A percentile compares a stretch with the other conserved stretches of the same genome.
Evolutionary conservation across 37 sponge, comb jelly and placozoan genomes (phyloP).

Genomic region (Halisarca cf. caerulea): DNA sequence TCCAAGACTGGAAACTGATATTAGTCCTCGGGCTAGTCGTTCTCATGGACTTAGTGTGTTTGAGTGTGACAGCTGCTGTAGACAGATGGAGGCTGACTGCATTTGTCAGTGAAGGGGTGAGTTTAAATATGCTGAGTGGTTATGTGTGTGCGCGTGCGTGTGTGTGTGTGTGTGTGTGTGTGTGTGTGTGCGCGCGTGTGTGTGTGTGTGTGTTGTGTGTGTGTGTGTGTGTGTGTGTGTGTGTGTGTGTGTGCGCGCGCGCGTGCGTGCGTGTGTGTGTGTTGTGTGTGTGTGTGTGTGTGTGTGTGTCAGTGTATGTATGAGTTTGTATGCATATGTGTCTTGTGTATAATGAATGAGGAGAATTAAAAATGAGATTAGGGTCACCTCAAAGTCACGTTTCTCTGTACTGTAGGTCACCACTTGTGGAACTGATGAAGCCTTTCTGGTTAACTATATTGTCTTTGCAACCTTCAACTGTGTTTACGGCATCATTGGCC

Average conservation of each 20-base stretch:
- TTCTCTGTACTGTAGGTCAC: no score
- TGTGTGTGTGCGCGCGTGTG: not conserved
- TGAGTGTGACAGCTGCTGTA: not conserved
- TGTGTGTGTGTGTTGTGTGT: no score
- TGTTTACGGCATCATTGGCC: not conserved
- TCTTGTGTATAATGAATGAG: no score
- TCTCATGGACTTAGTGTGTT: not conserved
- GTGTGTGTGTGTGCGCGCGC: not conserved
- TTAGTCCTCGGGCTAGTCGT: not conserved
- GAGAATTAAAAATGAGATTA: no score
- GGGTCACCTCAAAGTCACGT: no score
- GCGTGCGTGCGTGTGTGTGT: no score
- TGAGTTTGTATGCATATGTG: no score
- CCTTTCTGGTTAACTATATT: not conserved
- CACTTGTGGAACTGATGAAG: slow-evolving; percentile 5
- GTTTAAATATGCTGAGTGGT: no score
- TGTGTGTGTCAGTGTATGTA: no score
- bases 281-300: no score
- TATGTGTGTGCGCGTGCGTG: no score
- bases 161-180: not conserved
- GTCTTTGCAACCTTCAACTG: not conserved
- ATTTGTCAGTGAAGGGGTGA: not conserved
- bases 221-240: not conserved
- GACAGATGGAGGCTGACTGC: not conserved
- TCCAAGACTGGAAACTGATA: slow-evolving; percentile 25